These are phyloP conservation scores for Microcebus jonahi DNA, from an alignment of 2,113 vertebrate genomes.

Conservation along the genomic window DNA sequence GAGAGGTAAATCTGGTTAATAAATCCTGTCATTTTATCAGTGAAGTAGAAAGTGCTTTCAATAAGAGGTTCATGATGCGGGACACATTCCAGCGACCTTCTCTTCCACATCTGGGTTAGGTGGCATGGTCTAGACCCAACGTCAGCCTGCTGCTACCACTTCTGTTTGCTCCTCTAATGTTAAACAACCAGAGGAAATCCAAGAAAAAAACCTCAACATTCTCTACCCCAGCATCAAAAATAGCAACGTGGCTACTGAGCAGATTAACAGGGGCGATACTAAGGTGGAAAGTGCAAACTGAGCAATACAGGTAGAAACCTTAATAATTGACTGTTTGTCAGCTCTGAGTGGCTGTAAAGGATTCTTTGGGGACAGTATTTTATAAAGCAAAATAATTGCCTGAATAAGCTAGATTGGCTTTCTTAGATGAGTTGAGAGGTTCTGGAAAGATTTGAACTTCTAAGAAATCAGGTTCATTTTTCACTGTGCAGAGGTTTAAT, in stretches of 20 bases:
- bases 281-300: slow-evolving; percentile 56
- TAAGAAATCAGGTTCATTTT: slow-evolving; percentile 41
- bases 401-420: slow-evolving; percentile 62
- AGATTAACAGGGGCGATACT: slow-evolving; percentile 26
- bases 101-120: background rate
- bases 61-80: background rate
- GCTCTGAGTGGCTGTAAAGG: slow-evolving; percentile 43
- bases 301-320: slow-evolving; percentile 63
- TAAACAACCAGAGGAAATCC: slow-evolving; percentile 2
- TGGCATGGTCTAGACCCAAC: background rate
- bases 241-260: slow-evolving; percentile 39
- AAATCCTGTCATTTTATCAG: slow-evolving; percentile 67
- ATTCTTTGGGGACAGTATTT: slow-evolving; percentile 64
- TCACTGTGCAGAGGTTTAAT: slow-evolving; percentile 68
- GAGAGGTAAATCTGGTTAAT: slow-evolving; percentile 60
- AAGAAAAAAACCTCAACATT: background rate
- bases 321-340: slow-evolving; percentile 52
- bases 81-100: background rate
- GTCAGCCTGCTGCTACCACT: background rate
- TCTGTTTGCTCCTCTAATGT: background rate
- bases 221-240: background rate
- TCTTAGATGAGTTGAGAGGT: slow-evolving; percentile 34
- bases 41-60: slow-evolving; percentile 59
- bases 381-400: slow-evolving; percentile 39
- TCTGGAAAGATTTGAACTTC: slow-evolving; percentile 26